A percentile compares a stretch with the other conserved stretches of the same genome.
phyloP scores from a whole-genome alignment of 2,113 vertebrate genomes.

The Delphinapterus leucas region DNA sequence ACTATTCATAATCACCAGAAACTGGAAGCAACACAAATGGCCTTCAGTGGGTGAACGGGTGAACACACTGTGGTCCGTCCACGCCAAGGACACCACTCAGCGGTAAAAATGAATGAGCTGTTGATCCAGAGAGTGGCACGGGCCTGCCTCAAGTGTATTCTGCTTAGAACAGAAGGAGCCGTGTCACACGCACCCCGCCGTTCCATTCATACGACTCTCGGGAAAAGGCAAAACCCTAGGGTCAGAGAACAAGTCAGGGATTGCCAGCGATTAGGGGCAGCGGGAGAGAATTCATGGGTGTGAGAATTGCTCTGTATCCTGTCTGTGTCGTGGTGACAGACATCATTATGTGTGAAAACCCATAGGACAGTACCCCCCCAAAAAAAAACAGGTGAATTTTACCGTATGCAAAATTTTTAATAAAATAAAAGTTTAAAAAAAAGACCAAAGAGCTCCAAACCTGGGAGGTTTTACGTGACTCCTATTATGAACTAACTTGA shows the following conservation, averaged over 20 bases:
- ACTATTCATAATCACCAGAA: neutral
- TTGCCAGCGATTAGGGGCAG: rapidly evolving
- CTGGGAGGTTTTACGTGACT: neutral
- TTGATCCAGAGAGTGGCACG: rapidly evolving
- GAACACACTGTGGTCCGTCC: rapidly evolving
- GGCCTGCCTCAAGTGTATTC: rapidly evolving
- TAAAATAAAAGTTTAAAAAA: neutral
- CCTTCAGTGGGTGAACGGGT: too few relatives aligned
- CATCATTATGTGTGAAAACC: too few relatives aligned
- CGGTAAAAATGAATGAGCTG: rapidly evolving
- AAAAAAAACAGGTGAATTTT: neutral
- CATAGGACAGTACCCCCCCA: too few relatives aligned
- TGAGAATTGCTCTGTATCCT: neutral
- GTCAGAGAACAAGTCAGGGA: neutral
- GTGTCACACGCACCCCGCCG: rapidly evolving
- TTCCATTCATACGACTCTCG: rapidly evolving
- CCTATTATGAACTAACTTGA: neutral
- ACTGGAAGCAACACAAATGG: too few relatives aligned
- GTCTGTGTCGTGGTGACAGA: neutral
- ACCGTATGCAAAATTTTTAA: neutral
- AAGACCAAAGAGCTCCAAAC: neutral
- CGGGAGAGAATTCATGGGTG: rapidly evolving
- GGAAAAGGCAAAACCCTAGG: neutral
- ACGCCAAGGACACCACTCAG: rapidly evolving
- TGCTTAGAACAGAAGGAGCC: neutral